phyloP scores from a whole-genome alignment of 2,888 invertebrate species.

The Leistus spinibarbis region DNA sequence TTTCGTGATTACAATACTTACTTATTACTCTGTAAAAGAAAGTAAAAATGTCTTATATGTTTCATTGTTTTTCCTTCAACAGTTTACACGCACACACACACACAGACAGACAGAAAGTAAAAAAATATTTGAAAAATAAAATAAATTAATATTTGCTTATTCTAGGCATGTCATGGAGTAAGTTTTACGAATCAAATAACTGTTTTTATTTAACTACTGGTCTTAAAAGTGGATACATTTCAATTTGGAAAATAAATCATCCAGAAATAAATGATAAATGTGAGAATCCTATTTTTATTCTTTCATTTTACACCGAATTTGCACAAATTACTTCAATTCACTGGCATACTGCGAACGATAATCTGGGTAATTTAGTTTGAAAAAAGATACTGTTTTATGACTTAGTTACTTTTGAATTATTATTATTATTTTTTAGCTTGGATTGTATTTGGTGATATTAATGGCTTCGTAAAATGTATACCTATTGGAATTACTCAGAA shows the following conservation, averaged over 20 bases:
- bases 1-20: too few relatives aligned
- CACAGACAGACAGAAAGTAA: too few relatives aligned
- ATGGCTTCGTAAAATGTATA: slow-evolving; percentile 49
- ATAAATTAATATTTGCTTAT: slow-evolving; percentile 21
- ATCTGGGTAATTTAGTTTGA: slow-evolving; percentile 8
- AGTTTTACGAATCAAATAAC: slow-evolving; percentile 44
- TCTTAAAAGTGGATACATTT: slow-evolving; percentile 50
- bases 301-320: slow-evolving; percentile 46
- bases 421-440: slow-evolving; percentile 42
- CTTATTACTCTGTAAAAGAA: too few relatives aligned
- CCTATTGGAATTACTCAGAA: slow-evolving; percentile 44
- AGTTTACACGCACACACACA: too few relatives aligned
- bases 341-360: slow-evolving; percentile 44
- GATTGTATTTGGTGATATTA: slow-evolving; percentile 47
- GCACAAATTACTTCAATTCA: slow-evolving; percentile 47
- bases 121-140: slow-evolving; percentile 4
- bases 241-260: slow-evolving; percentile 49
- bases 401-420: neutral
- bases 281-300: slow-evolving; percentile 41
- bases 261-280: slow-evolving; percentile 41
- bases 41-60: too few relatives aligned
- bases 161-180: slow-evolving; percentile 53
- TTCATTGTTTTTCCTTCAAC: too few relatives aligned
- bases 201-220: slow-evolving; percentile 50
- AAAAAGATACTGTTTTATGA: neutral